phyloP scores from a whole-genome alignment of 2,113 vertebrate genomes.

The Mobula hypostoma region DNA sequence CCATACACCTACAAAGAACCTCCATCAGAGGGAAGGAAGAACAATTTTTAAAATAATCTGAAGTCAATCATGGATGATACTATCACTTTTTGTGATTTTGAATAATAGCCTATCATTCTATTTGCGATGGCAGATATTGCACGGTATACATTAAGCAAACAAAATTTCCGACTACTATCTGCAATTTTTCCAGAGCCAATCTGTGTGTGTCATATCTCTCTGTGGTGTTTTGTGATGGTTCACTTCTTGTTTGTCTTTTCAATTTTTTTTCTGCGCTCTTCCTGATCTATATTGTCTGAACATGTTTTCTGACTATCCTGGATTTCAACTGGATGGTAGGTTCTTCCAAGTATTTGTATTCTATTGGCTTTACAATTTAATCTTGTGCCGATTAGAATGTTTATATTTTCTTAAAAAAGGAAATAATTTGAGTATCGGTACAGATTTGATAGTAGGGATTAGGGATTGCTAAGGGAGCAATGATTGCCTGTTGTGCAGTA shows the following conservation, averaged over 20 bases:
- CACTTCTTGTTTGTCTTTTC: slow-evolving; percentile 13
- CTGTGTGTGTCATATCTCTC: slow-evolving; percentile 31
- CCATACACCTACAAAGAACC: background rate
- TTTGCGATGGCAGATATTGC: background rate
- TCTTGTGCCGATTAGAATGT: background rate
- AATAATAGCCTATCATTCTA: background rate
- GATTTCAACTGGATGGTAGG: slow-evolving; percentile 45
- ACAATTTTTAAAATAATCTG: background rate
- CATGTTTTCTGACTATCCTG: slow-evolving; percentile 32
- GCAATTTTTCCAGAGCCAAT: background rate
- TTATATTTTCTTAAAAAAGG: background rate
- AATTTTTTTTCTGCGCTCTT: slow-evolving; percentile 39
- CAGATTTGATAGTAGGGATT: background rate
- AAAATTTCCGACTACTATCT: background rate
- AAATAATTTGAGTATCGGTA: background rate
- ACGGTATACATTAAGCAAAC: background rate
- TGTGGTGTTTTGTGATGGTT: slow-evolving; percentile 17
- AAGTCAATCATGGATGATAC: background rate
- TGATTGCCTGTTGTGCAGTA: background rate
- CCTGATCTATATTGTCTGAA: background rate
- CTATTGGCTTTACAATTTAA: background rate
- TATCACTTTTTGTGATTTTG: background rate
- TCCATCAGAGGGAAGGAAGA: background rate
- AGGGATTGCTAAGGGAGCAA: background rate
- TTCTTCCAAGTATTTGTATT: slow-evolving; percentile 38